Percentiles rank a stretch among this genome's conserved stretches.
Conservation (phyloP, 2,888 invertebrate species). For the Hemithea aestivaria region DNA sequence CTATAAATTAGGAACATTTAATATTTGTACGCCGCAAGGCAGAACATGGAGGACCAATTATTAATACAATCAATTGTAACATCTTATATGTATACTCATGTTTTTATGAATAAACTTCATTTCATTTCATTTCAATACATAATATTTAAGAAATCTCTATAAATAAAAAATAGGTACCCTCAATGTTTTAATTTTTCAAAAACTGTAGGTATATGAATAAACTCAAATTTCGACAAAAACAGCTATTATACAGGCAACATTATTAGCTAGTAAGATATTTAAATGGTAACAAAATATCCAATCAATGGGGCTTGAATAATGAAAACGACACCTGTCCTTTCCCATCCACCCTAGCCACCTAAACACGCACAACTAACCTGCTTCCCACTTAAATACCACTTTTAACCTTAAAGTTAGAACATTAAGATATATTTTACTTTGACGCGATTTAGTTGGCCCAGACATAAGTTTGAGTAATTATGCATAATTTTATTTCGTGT, state of each 20-base stretch:
- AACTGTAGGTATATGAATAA: no score
- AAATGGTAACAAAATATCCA: slow-evolving; percentile 78
- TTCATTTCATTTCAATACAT: no score
- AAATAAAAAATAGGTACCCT: no score
- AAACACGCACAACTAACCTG: slow-evolving; percentile 64
- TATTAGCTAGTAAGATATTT: slow-evolving; percentile 78
- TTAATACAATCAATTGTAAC: no score
- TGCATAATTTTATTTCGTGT: slow-evolving; percentile 62
- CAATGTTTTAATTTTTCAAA: no score
- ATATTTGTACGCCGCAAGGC: no score
- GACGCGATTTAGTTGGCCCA: slow-evolving; percentile 33
- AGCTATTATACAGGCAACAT: slow-evolving; percentile 24
- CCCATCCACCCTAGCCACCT: slow-evolving; percentile 64
- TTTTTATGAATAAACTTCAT: no score
- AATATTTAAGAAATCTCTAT: no score
- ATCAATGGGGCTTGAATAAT: slow-evolving; percentile 79
- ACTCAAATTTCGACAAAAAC: no score
- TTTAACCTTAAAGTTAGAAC: slow-evolving; percentile 37
- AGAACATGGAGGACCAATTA: no score
- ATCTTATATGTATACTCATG: no score
- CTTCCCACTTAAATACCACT: slow-evolving; percentile 36
- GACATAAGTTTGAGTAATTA: slow-evolving; percentile 70
- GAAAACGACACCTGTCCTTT: slow-evolving; percentile 75
- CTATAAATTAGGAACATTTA: no score
- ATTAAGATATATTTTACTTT: slow-evolving; percentile 41